Conservation (phyloP, 2,113 vertebrate genomes). For the Eubucco bourcierii region DNA sequence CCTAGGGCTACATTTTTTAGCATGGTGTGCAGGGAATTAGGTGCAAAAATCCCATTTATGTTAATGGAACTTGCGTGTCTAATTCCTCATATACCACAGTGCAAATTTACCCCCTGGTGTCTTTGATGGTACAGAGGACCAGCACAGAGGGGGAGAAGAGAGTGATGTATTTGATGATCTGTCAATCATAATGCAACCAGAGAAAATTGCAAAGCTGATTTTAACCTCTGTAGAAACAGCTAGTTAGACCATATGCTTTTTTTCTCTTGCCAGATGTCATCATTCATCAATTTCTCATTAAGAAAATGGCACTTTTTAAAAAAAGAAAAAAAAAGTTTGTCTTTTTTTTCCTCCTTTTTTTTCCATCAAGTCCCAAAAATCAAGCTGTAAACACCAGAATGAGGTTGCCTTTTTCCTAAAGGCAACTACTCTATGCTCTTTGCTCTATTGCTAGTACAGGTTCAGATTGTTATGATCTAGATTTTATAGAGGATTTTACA, state of each 20-base stretch:
- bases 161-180: constrained; percentile 79
- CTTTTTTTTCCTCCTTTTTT: neutral
- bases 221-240: constrained; percentile 81
- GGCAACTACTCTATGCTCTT: neutral
- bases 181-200: constrained; percentile 79
- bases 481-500: neutral
- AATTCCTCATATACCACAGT: constrained; percentile 71
- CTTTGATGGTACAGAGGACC: constrained; percentile 71
- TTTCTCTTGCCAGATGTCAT: constrained; percentile 79
- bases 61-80: constrained; percentile 78
- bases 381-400: neutral
- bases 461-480: neutral
- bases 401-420: neutral
- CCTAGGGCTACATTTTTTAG: constrained; percentile 74
- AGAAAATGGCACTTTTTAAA: constrained; percentile 67
- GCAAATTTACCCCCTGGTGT: constrained; percentile 71
- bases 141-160: constrained; percentile 50
- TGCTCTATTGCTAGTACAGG: neutral
- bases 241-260: constrained; percentile 80
- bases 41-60: constrained; percentile 81
- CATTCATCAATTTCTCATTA: constrained; percentile 83
- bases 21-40: constrained; percentile 75
- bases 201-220: constrained; percentile 78
- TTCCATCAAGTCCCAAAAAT: constrained; percentile 17
- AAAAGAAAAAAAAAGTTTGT: neutral